phyloP scores from a whole-genome alignment of 2,113 vertebrate species.

The Coregonus clupeaformis region DNA sequence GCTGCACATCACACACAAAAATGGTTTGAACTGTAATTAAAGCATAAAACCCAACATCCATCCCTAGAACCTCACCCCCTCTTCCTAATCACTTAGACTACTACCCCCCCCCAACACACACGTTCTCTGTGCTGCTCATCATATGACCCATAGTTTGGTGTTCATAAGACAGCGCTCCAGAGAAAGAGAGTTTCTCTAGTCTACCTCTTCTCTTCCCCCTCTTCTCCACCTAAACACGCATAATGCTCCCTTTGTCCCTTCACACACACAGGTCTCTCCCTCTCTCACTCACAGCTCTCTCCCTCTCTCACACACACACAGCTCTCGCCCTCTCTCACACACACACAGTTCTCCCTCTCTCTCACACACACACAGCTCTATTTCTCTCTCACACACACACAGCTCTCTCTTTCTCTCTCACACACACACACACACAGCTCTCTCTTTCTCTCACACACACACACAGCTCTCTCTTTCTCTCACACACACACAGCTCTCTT shows the following conservation, averaged over 20 bases:
- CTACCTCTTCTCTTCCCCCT: slow-evolving; percentile 20
- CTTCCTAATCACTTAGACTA: background rate
- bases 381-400: no score
- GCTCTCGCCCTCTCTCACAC: slow-evolving; percentile 36
- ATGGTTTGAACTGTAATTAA: background rate
- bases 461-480: no score
- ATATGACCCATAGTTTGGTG: slow-evolving; percentile 58
- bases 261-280: slow-evolving; percentile 5
- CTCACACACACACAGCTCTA: slow-evolving; percentile 28
- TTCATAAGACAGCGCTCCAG: slow-evolving; percentile 61
- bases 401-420: no score
- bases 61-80: background rate
- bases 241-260: slow-evolving; percentile 68
- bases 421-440: slow-evolving; percentile 39
- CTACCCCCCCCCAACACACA: background rate
- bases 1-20: background rate
- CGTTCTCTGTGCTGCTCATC: slow-evolving; percentile 42
- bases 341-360: slow-evolving; percentile 17
- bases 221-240: slow-evolving; percentile 35
- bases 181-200: slow-evolving; percentile 45
- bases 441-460: background rate
- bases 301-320: slow-evolving; percentile 20
- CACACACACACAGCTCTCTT: slow-evolving; percentile 39
- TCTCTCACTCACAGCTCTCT: background rate
- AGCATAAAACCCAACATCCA: slow-evolving; percentile 4